Evolutionary conservation across 1,140 invertebrate species (phyloP).

Genomic region (Ruditapes philippinarum): DNA sequence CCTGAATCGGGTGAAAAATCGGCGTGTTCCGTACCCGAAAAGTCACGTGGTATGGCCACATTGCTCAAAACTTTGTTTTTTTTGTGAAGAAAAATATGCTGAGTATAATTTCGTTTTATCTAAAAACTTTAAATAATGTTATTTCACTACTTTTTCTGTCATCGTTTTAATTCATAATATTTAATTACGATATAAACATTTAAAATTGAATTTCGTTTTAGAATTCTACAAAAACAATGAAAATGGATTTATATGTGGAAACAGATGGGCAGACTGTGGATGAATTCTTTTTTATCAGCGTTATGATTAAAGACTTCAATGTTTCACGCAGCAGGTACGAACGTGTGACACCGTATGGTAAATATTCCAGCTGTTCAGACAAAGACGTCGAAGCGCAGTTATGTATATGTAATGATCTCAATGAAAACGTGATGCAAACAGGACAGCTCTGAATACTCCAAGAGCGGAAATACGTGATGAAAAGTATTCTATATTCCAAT

Average conservation of each 20-base stretch:
- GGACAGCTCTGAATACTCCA: background rate
- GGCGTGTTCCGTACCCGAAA: no score
- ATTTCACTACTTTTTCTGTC: no score
- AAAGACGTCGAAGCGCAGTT: conserved; percentile 69
- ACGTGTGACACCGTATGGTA: conserved; percentile 75
- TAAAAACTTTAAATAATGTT: no score
- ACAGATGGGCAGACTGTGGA: background rate
- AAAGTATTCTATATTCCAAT: background rate
- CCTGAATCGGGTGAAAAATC: no score
- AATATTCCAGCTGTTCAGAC: conserved; percentile 75
- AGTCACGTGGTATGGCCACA: no score
- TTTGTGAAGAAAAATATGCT: no score
- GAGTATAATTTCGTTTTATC: no score
- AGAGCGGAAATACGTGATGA: background rate
- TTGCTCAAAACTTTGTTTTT: no score
- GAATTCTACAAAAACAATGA: conserved; percentile 61
- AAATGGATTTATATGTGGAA: conserved; percentile 74
- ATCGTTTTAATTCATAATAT: no score
- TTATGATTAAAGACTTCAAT: conserved; percentile 5
- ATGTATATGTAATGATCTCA: conserved; percentile 73
- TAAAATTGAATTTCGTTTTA: no score
- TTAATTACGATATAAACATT: no score
- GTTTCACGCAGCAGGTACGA: conserved; percentile 69
- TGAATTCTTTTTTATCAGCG: conserved; percentile 77
- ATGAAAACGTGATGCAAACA: background rate